Conservation (phyloP, 2,888 invertebrate genomes). For the Ennomos erosarius region DNA sequence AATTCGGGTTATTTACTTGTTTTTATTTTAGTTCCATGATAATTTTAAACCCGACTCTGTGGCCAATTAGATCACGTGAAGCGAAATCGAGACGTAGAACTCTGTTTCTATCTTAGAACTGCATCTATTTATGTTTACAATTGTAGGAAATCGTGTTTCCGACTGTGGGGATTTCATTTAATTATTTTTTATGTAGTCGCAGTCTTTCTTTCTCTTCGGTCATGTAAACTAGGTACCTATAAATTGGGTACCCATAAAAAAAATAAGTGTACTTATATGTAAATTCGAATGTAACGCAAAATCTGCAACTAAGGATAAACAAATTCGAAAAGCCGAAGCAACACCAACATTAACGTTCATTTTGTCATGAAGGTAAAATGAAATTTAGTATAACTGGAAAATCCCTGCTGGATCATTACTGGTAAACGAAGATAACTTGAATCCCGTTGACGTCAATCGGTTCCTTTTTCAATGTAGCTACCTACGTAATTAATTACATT, state of each 20-base stretch:
- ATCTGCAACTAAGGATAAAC: no score
- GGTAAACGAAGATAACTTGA: background rate
- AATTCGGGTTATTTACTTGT: conserved; percentile 85
- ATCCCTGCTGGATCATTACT: background rate
- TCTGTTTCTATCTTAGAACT: conserved; percentile 26
- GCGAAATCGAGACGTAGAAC: conserved; percentile 52
- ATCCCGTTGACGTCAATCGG: conserved; percentile 1
- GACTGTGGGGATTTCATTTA: background rate
- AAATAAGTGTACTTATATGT: no score
- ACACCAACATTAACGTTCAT: no score
- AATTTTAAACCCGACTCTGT: conserved; percentile 79
- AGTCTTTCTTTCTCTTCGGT: no score
- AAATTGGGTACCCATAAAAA: no score
- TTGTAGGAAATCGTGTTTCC: conserved; percentile 8
- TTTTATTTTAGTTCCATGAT: conserved; percentile 83
- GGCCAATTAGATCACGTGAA: conserved; percentile 81
- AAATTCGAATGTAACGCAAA: no score
- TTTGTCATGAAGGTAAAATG: background rate
- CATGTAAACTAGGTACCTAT: no score
- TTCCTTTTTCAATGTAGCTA: background rate
- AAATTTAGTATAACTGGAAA: conserved; percentile 1
- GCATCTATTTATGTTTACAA: conserved; percentile 21
- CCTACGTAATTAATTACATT: background rate
- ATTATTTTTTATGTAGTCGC: no score
- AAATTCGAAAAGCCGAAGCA: no score